These are phyloP conservation scores for Megamerina dolium DNA, from an alignment of 2,888 invertebrate species.

Conservation along the genomic window DNA sequence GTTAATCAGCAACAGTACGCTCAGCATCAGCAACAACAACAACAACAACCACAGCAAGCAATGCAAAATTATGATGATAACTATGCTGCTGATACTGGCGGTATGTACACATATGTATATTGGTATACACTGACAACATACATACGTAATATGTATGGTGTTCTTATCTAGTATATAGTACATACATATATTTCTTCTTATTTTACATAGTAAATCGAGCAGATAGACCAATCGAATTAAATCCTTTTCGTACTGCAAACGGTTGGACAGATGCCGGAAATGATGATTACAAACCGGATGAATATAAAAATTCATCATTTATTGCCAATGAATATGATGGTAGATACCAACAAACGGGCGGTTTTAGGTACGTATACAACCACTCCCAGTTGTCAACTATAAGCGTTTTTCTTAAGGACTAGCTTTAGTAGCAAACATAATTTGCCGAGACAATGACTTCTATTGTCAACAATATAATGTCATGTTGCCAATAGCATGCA, in stretches of 20 bases:
- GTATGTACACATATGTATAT: background rate
- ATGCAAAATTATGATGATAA: conserved; percentile 14
- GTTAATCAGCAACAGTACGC: conserved; percentile 25
- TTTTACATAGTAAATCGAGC: conserved; percentile 15
- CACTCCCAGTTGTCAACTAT: background rate
- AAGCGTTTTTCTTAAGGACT: conserved; percentile 1
- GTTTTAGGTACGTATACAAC: conserved; percentile 37
- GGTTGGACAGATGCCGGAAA: conserved; percentile 38
- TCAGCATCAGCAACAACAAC: conserved; percentile 26
- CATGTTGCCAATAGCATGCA: background rate
- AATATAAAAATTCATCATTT: conserved; percentile 47
- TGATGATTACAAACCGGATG: conserved; percentile 34
- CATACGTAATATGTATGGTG: too few relatives aligned
- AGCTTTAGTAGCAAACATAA: background rate
- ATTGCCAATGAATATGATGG: conserved; percentile 45
- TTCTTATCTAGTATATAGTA: conserved; percentile 2
- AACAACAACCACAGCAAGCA: conserved; percentile 24
- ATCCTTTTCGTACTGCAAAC: conserved; percentile 46
- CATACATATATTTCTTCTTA: background rate
- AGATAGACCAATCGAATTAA: conserved; percentile 43
- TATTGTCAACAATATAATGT: background rate
- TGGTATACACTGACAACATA: background rate
- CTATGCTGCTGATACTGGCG: conserved; percentile 6
- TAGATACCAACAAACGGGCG: conserved; percentile 46
- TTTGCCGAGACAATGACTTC: background rate